phyloP scores from a whole-genome alignment of 2,888 invertebrate species.

The Hoplodrina blanda region DNA sequence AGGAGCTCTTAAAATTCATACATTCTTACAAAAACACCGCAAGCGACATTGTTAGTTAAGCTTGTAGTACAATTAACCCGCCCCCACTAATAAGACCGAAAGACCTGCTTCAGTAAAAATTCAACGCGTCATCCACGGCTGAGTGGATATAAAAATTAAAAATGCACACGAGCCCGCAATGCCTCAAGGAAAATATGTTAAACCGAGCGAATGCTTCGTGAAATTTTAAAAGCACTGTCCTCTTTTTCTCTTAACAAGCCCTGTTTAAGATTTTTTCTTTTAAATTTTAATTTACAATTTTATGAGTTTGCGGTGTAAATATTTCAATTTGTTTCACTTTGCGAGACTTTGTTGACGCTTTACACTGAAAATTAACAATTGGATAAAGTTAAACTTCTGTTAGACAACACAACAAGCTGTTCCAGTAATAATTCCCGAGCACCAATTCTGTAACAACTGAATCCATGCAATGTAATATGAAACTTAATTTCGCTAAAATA shows the following conservation, averaged over 20 bases:
- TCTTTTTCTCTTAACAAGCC: conserved; percentile 65
- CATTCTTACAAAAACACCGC: conserved; percentile 48
- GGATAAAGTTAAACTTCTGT: conserved; percentile 11
- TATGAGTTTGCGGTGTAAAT: conserved; percentile 44
- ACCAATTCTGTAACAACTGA: not conserved
- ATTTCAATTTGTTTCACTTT: conserved; percentile 42
- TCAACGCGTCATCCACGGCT: conserved; percentile 83
- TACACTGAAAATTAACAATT: conserved; percentile 18
- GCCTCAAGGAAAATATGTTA: conserved; percentile 87
- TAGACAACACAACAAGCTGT: conserved; percentile 11
- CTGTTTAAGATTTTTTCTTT: conserved; percentile 58
- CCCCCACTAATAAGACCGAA: conserved; percentile 84
- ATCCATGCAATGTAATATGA: not conserved
- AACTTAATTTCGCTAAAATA: conserved; percentile 49
- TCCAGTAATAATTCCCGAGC: conserved; percentile 12
- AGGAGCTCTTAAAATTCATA: conserved; percentile 50
- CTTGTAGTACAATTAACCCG: conserved; percentile 78
- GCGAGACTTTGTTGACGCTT: conserved; percentile 11
- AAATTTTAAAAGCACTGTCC: conserved; percentile 76
- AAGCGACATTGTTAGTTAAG: conserved; percentile 65
- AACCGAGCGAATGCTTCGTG: conserved; percentile 72
- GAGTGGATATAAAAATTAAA: conserved; percentile 87
- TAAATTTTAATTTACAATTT: conserved; percentile 53
- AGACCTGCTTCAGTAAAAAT: conserved; percentile 86
- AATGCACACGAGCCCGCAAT: conserved; percentile 84